phyloP scores from a whole-genome alignment of 2,113 vertebrate genomes.

The Apistogramma diplotaenia region DNA sequence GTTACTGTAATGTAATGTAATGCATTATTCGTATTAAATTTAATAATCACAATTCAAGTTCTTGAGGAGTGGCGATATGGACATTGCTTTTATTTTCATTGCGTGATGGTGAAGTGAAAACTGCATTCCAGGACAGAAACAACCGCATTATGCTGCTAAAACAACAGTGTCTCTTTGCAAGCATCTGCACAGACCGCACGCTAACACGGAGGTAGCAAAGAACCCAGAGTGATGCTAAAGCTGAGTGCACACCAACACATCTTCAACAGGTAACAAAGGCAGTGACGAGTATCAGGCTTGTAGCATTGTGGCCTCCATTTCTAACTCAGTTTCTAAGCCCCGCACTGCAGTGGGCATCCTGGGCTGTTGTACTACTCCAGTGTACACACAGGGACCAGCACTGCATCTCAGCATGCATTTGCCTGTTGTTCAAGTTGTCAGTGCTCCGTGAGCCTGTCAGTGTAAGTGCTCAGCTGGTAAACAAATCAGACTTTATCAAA shows the following conservation, averaged over 20 bases:
- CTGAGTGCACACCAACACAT: background rate
- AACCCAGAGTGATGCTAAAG: background rate
- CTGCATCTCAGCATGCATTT: conserved; percentile 56
- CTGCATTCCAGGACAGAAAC: background rate
- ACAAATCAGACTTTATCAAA: conserved; percentile 86
- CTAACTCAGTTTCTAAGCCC: too few relatives aligned
- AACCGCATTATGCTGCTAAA: background rate
- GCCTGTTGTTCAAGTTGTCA: conserved; percentile 59
- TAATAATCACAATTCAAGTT: background rate
- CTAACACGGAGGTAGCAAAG: background rate
- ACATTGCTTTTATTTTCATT: background rate
- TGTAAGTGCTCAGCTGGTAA: conserved; percentile 78
- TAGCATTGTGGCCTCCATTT: too few relatives aligned
- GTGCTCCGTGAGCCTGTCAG: conserved; percentile 37
- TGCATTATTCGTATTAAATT: background rate
- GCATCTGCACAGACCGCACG: background rate
- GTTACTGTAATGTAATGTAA: background rate
- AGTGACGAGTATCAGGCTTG: too few relatives aligned
- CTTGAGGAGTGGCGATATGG: background rate
- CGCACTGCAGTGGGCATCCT: conserved; percentile 34
- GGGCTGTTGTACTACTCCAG: conserved; percentile 24
- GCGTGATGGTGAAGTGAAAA: background rate
- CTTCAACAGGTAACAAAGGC: too few relatives aligned
- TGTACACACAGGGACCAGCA: conserved; percentile 29
- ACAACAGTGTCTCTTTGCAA: background rate